Evolutionary conservation across 1,140 invertebrate species (phyloP).

Genomic region (Aradophagus sp.): DNA sequence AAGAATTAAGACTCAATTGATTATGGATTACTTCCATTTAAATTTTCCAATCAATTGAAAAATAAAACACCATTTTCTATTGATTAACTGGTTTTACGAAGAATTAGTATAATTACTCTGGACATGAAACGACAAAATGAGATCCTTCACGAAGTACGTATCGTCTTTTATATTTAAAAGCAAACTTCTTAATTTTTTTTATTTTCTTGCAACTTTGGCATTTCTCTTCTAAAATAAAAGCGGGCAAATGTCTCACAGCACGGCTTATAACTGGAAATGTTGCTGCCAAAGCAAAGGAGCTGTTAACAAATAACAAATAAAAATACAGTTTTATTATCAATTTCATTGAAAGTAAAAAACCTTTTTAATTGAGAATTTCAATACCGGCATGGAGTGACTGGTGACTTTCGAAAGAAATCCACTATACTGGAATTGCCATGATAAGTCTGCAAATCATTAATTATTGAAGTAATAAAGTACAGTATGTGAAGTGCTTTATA

Average conservation of each 20-base stretch:
- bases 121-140: constrained; percentile 74
- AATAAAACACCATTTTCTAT: no score
- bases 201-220: constrained; percentile 70
- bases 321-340: no score
- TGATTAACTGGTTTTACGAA: no score
- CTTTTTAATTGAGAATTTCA: not conserved
- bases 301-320: no score
- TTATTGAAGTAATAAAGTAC: not conserved
- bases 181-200: constrained; percentile 68
- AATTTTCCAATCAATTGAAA: no score
- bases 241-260: constrained; percentile 71
- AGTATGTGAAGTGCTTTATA: not conserved
- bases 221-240: constrained; percentile 72
- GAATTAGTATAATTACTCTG: constrained; percentile 67
- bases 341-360: no score
- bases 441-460: constrained; percentile 23
- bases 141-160: constrained; percentile 74
- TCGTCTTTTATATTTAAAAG: constrained; percentile 74
- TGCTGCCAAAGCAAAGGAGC: constrained; percentile 68
- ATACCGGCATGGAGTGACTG: constrained; percentile 67
- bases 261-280: constrained; percentile 72
- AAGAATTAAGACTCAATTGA: no score
- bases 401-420: constrained; percentile 61
- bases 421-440: constrained; percentile 38
- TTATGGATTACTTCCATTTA: no score